These are phyloP conservation scores for Archips crataeganus DNA, from an alignment of 2,888 invertebrate species.

Conservation along the genomic window DNA sequence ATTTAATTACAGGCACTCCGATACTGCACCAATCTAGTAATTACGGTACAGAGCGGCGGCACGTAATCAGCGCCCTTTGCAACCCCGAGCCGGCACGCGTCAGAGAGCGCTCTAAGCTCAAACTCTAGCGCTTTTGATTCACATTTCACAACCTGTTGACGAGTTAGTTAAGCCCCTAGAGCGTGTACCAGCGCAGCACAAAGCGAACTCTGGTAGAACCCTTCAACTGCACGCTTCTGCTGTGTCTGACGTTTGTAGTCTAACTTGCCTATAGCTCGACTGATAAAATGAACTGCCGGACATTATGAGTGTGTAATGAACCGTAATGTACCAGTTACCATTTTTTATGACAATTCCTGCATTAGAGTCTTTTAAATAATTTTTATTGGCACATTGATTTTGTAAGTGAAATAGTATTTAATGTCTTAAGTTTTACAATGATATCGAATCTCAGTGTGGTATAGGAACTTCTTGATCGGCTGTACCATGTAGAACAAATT, in stretches of 20 bases:
- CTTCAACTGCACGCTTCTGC: constrained; percentile 45
- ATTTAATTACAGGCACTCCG: constrained; percentile 80
- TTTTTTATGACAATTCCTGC: too few relatives aligned
- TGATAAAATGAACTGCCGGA: constrained; percentile 5
- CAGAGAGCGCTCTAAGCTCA: constrained; percentile 68
- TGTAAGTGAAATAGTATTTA: too few relatives aligned
- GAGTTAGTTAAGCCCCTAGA: constrained; percentile 73
- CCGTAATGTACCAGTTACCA: too few relatives aligned
- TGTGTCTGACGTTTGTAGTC: constrained; percentile 32
- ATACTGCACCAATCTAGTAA: constrained; percentile 80
- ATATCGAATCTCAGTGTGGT: too few relatives aligned
- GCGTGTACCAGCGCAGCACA: constrained; percentile 65
- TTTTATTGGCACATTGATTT: too few relatives aligned
- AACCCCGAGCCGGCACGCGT: constrained; percentile 71
- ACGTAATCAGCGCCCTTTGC: constrained; percentile 81
- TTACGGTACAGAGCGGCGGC: constrained; percentile 73
- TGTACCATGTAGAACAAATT: background rate
- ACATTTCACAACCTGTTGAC: constrained; percentile 83
- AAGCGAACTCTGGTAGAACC: constrained; percentile 61
- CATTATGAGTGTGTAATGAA: background rate
- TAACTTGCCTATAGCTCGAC: constrained; percentile 7
- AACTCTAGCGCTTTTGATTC: constrained; percentile 73
- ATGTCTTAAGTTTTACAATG: too few relatives aligned
- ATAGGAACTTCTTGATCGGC: too few relatives aligned
- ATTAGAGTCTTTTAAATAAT: too few relatives aligned